Conservation (phyloP, 2,888 invertebrate genomes). For the Microchrysa polita region DNA sequence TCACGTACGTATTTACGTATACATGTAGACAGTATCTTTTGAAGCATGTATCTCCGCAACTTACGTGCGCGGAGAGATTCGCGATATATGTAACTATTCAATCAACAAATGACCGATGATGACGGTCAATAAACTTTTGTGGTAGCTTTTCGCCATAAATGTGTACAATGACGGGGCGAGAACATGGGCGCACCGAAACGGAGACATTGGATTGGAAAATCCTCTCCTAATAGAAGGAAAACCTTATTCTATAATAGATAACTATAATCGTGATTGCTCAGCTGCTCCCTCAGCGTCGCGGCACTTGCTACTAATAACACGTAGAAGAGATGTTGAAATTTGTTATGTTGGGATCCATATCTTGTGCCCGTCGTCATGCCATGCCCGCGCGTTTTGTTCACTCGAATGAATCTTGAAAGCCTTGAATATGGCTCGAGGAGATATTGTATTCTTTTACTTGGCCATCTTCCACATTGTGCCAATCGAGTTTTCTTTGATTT, state of each 20-base stretch:
- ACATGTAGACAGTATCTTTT: not conserved
- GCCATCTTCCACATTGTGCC: slow-evolving; percentile 8
- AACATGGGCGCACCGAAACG: too few relatives aligned
- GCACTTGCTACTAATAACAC: too few relatives aligned
- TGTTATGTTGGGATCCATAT: too few relatives aligned
- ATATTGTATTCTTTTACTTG: not conserved
- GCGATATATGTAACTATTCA: slow-evolving; percentile 9
- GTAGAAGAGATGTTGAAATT: too few relatives aligned
- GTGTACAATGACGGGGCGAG: too few relatives aligned
- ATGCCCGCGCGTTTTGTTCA: not conserved
- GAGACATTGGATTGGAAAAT: too few relatives aligned
- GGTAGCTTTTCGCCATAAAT: slow-evolving; percentile 21
- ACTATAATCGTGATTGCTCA: too few relatives aligned
- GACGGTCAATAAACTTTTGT: slow-evolving; percentile 42
- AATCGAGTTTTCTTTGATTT: slow-evolving; percentile 5
- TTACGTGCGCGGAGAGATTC: not conserved
- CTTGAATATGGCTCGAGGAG: not conserved
- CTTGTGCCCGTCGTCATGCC: not conserved
- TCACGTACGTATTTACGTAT: too few relatives aligned
- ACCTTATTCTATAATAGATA: too few relatives aligned
- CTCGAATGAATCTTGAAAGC: not conserved
- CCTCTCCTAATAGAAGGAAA: too few relatives aligned
- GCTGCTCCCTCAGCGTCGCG: too few relatives aligned
- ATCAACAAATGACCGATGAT: slow-evolving; percentile 42
- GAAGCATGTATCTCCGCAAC: not conserved